A percentile compares a stretch with the other conserved stretches of the same genome.
Conservation (phyloP, 2,797 vertebrate genomes). For the Phrynocephalus forsythii region DNA sequence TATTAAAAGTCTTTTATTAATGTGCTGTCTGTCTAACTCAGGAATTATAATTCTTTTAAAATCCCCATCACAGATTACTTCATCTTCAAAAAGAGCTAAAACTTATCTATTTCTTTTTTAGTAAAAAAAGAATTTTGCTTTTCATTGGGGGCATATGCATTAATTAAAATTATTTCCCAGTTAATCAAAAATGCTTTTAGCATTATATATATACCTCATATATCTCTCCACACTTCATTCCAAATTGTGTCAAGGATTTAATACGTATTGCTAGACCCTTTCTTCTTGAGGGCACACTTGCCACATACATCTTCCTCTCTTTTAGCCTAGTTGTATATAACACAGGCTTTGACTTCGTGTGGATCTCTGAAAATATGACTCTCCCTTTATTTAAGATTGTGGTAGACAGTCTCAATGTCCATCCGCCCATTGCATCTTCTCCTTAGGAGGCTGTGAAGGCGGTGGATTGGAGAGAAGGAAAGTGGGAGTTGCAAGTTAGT, state of each 20-base stretch:
- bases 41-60: background rate
- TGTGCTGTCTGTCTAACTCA: background rate
- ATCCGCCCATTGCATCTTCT: too few relatives aligned
- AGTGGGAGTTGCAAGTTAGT: too few relatives aligned
- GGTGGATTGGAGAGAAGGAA: too few relatives aligned
- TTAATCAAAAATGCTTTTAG: background rate
- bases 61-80: background rate
- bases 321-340: background rate
- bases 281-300: background rate
- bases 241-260: background rate
- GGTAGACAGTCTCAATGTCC: too few relatives aligned
- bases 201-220: background rate
- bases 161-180: background rate
- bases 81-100: background rate
- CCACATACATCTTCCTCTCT: background rate
- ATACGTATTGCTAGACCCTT: background rate
- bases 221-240: background rate
- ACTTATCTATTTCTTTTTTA: background rate
- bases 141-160: background rate
- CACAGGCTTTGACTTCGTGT: background rate
- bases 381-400: too few relatives aligned
- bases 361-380: background rate
- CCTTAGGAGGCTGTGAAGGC: too few relatives aligned
- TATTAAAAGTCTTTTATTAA: background rate
- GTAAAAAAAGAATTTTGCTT: background rate